Base-by-base conservation (phyloP, 2,888 invertebrate species). In the Melanargia galathea region DNA sequence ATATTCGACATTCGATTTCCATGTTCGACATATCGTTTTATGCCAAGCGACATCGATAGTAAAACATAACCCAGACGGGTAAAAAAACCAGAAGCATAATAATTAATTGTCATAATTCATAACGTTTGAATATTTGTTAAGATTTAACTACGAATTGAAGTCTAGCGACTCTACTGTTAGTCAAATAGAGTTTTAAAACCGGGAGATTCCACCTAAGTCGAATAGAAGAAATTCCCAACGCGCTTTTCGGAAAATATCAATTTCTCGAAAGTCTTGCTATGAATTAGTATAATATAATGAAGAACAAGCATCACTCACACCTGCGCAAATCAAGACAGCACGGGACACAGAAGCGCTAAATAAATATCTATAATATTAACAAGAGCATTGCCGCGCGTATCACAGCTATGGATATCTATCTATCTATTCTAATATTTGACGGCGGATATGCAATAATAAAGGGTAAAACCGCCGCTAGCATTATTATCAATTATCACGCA, bases 11-110 rank as follows among this genome's bases (percentile, higher is more conserved):
- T 90, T 84, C 83, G 77, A 87, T 78, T 79, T 81, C 76, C 87
- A 88, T 86, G 83, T 90, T 84, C 83, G 77, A 87, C 84, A 87
- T 86, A 48, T 35, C 78, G 84, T 84, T 81, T 79, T 88, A 88
- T 85, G 87, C 79, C 84, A 90, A 90, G 89, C 90, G 86, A 90
- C 89, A 89, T 86, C 85, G 83, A 88, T 81, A 81, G 84, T 76
- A 81, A n/a, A n/a, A n/a, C n/a, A n/a, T n/a, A n/a, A n/a, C n/a
- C n/a, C n/a, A n/a, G n/a, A n/a, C n/a, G n/a, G n/a, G n/a, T 77
- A 73, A 83, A 84, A 84, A 82, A 80, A 83, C 88, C 81, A 78
- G 8, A 87, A 89, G 89, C 89, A 83, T 82, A 79, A 30, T 30
- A 30, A n/a, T n/a, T n/a, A n/a, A n/a, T n/a, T n/a, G n/a, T n/a